Conservation (phyloP, 2,888 invertebrate genomes). For the Pseudococcus longispinus region DNA sequence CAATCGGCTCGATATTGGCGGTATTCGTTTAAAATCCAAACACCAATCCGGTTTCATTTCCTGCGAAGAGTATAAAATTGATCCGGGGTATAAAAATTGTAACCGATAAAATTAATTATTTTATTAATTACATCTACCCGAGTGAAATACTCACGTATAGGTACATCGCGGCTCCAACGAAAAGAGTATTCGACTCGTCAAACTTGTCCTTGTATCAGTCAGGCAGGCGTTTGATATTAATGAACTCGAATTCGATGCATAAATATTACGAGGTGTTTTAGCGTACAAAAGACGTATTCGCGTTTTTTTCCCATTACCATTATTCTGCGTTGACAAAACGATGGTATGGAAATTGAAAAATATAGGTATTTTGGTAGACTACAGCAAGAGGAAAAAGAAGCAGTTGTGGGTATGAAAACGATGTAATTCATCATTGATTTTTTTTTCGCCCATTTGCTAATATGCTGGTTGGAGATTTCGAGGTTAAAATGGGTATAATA, state of each 20-base stretch:
- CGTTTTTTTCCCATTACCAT: background rate
- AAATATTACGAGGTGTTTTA: background rate
- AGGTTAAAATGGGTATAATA: background rate
- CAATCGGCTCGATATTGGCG: background rate
- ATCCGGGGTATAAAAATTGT: background rate
- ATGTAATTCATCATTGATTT: background rate
- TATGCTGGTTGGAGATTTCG: background rate
- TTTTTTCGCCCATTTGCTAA: background rate
- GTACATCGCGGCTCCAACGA: background rate
- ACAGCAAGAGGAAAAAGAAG: too few species aligned
- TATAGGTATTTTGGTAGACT: background rate
- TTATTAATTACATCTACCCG: background rate
- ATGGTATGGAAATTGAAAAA: background rate
- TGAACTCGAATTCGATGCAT: background rate
- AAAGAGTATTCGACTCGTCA: background rate
- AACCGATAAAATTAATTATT: constrained; percentile 26
- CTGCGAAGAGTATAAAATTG: background rate
- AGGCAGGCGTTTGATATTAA: background rate
- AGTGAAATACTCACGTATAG: too few species aligned
- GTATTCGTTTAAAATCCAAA: background rate
- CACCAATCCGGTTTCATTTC: background rate
- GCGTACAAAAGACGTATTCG: background rate
- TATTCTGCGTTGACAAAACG: background rate
- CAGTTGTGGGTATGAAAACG: background rate
- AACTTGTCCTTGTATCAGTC: background rate